Conservation (phyloP, 2,888 invertebrate species). For the Opisthograptis luteolata region DNA sequence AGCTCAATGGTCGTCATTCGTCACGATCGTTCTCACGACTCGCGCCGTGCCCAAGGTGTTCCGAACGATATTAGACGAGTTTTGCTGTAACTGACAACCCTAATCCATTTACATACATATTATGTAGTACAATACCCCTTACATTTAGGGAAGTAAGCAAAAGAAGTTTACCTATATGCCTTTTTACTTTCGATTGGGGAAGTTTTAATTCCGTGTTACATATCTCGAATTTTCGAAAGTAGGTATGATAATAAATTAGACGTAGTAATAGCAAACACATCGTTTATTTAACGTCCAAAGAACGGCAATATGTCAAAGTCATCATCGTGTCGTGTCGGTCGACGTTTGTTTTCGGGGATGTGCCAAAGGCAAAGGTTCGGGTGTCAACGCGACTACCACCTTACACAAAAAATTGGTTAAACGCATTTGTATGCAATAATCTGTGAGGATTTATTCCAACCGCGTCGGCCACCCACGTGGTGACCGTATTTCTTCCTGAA, state of each 20-base stretch:
- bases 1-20: constrained; percentile 56
- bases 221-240: too few species aligned
- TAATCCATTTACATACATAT: constrained; percentile 27
- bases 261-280: too few species aligned
- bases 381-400: constrained; percentile 66
- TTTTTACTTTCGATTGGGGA: too few species aligned
- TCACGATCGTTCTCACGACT: constrained; percentile 56
- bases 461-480: constrained; percentile 80
- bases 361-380: constrained; percentile 63
- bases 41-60: constrained; percentile 25
- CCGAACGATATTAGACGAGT: constrained; percentile 14
- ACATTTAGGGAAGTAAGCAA: constrained; percentile 3
- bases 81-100: constrained; percentile 11
- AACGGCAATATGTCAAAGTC: constrained; percentile 51
- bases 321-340: constrained; percentile 40
- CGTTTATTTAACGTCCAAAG: neutral
- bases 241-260: too few species aligned
- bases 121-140: neutral
- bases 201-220: too few species aligned
- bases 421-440: constrained; percentile 74
- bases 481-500: constrained; percentile 80
- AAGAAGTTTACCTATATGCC: neutral
- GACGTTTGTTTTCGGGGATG: constrained; percentile 72
- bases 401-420: constrained; percentile 71
- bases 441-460: constrained; percentile 74